Evolutionary conservation across 2,113 vertebrate species (phyloP).

Genomic region (Parotia lawesii): DNA sequence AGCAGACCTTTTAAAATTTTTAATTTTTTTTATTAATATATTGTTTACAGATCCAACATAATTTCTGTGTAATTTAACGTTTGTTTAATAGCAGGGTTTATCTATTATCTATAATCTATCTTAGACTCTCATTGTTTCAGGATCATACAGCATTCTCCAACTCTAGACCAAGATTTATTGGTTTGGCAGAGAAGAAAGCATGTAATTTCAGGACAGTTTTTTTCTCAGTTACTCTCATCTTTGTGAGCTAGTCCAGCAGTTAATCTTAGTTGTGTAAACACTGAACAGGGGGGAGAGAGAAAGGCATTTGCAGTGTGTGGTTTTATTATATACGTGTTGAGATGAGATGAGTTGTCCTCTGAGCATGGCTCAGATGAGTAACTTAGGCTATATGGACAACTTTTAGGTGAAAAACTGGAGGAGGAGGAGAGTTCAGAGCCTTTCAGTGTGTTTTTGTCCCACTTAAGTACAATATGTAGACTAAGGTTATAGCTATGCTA

Average conservation of each 20-base stretch:
- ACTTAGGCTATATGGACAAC: neutral
- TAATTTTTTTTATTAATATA: neutral
- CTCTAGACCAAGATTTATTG: neutral
- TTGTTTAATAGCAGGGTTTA: neutral
- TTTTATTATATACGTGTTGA: neutral
- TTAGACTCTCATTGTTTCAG: neutral
- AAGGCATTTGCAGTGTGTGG: neutral
- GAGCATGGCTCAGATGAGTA: neutral
- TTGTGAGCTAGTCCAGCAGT: neutral
- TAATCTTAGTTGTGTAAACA: neutral
- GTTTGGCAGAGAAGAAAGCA: neutral
- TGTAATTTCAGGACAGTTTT: neutral
- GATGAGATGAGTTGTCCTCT: neutral
- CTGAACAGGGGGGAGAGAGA: neutral
- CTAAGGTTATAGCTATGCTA: neutral
- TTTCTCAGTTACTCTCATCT: neutral
- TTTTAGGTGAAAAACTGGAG: neutral
- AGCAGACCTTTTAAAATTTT: neutral
- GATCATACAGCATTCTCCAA: neutral
- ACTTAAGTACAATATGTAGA: neutral
- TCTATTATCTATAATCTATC: neutral
- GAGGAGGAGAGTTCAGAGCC: neutral
- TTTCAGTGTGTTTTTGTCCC: neutral
- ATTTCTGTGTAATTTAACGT: neutral
- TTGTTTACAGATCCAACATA: neutral